Base-by-base conservation (phyloP, 2,888 invertebrate species). In the Polydrusus pterygomalis region DNA sequence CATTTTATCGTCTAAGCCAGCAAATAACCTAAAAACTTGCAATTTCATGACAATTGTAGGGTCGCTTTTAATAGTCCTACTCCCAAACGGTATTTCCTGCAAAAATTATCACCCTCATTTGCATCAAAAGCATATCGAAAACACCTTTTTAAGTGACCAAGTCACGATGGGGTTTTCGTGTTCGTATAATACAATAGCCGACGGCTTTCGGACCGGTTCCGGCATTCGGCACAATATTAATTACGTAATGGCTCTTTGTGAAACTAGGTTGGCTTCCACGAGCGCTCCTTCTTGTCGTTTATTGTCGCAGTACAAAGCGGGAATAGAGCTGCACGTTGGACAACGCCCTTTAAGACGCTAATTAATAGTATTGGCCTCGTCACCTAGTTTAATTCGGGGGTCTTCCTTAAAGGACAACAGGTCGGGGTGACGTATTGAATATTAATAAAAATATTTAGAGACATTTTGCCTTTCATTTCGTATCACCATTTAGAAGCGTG, bases 241-340 rank as follows among this genome's bases (percentile, higher is more conserved):
- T 77, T 77, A 73, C 51, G 65, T 74, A 65, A 74, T 70, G 65
- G 77, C 43, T 47, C 69, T 63, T 74, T 77, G 70, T 67, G 77
- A 43, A 60, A 9, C 25, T 60, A 60, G 17, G 58, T 18, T 54
- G 54, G 71, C 75, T 67, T 75, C 68, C 62, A 71, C 69, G 69
- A 54, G 69, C 51, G 47, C 60, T 17, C 74, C 60, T 60, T 58
- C 67, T 70, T 56, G 74, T 68, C 67, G 13, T 18, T 60, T 11
- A 60, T 38, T 60, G 18, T 60, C 10, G 34, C 8, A 47, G 64
- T 47, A 74, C 64, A 74, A 74, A 70, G 51, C 64, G 8, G 43
- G 58, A 58, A 40, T 64, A 74, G 69, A 18, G 17, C 58, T 54
- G 70, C 64, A 64, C 58, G 69, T 60, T 56, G 69, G 64, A 20